These are phyloP conservation scores for Mus pahari DNA, from an alignment of 2,113 vertebrate genomes.

Conservation along the genomic window DNA sequence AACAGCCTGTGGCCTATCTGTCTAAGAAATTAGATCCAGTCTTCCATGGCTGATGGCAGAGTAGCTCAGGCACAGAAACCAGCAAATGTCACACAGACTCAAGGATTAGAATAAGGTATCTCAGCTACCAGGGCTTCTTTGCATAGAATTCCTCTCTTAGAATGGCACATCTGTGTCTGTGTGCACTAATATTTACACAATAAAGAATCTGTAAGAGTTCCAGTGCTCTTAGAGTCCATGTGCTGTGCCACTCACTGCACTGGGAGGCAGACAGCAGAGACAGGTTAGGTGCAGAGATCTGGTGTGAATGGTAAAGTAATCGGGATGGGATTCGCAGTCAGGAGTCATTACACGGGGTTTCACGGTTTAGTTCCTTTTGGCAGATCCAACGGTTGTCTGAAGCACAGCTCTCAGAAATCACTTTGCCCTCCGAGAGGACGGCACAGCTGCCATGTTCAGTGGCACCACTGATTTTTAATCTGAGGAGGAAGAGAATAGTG, in stretches of 20 bases:
- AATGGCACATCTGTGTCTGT: not conserved
- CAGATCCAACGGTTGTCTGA: not conserved
- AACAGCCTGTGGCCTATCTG: too few relatives aligned
- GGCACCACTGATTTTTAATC: not conserved
- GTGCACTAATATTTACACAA: not conserved
- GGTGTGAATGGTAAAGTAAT: not conserved
- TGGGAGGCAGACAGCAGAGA: not conserved
- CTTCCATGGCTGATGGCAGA: not conserved
- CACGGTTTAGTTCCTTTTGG: not conserved
- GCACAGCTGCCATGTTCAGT: not conserved
- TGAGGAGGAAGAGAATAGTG: not conserved
- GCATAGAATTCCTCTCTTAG: not conserved
- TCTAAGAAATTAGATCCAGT: not conserved
- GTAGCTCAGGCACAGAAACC: not conserved
- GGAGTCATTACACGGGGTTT: not conserved
- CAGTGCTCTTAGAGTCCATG: not conserved
- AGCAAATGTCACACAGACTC: not conserved
- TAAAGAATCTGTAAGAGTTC: not conserved
- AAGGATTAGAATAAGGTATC: not conserved
- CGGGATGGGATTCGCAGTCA: accelerated
- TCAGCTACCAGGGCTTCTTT: not conserved
- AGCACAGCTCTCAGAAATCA: accelerated
- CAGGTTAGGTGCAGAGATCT: not conserved
- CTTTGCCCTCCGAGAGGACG: accelerated
- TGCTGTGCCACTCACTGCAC: too few relatives aligned